Evolutionary conservation across 2,888 invertebrate genomes (phyloP).

Genomic region (Heliconius hortense): DNA sequence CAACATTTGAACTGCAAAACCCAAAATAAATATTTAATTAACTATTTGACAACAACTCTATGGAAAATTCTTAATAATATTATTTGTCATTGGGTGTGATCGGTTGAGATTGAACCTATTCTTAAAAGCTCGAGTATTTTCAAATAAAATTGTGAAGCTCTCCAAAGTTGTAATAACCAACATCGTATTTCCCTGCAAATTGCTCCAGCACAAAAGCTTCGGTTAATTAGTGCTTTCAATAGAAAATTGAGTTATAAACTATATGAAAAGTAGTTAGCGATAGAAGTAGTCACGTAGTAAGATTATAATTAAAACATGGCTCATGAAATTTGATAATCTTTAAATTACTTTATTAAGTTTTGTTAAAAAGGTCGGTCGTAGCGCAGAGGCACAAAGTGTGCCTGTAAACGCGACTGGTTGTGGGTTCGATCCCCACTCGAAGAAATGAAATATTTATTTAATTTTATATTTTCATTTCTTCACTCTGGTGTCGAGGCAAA

Average conservation of each 20-base stretch:
- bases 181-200: constrained; percentile 17
- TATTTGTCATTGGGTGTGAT: constrained; percentile 18
- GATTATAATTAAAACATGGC: constrained; percentile 6
- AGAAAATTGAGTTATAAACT: constrained; percentile 20
- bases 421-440: no score
- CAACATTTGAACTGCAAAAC: background rate
- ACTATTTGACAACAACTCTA: background rate
- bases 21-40: background rate
- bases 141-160: constrained; percentile 24
- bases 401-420: no score
- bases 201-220: constrained; percentile 11
- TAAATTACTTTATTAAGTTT: no score
- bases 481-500: no score
- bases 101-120: constrained; percentile 23
- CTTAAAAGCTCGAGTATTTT: constrained; percentile 22
- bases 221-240: constrained; percentile 22
- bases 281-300: background rate
- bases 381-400: no score
- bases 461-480: no score
- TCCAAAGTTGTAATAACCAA: constrained; percentile 14
- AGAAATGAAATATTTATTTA: no score
- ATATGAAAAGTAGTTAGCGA: constrained; percentile 12
- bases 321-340: constrained; percentile 1
- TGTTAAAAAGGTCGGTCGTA: no score
- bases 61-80: background rate